These are phyloP conservation scores for Synanthedon tipuliformis DNA, from an alignment of 2,888 invertebrate genomes.

Conservation along the genomic window DNA sequence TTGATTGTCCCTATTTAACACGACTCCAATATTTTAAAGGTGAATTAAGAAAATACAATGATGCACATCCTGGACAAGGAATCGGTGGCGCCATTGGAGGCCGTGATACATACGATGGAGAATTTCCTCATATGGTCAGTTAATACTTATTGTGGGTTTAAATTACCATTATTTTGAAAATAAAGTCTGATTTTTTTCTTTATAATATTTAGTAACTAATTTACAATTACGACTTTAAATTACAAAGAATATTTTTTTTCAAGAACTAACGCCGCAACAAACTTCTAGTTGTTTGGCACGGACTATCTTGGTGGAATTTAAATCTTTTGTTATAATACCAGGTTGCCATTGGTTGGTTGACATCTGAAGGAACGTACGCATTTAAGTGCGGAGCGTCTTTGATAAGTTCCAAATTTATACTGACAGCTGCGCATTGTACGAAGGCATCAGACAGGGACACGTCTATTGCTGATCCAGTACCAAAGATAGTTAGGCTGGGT, in stretches of 20 bases:
- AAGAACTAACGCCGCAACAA: too few relatives aligned
- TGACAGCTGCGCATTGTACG: constrained; percentile 78
- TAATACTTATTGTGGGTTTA: not conserved
- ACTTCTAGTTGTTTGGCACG: too few relatives aligned
- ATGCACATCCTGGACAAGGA: too few relatives aligned
- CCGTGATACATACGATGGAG: not conserved
- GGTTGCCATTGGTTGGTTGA: constrained; percentile 45
- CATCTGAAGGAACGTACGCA: constrained; percentile 23
- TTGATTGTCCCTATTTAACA: too few relatives aligned
- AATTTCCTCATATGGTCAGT: not conserved
- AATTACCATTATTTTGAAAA: too few relatives aligned
- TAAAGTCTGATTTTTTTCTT: too few relatives aligned
- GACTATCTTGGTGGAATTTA: not conserved
- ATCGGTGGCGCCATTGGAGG: not conserved
- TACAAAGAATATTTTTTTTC: too few relatives aligned
- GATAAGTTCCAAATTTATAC: constrained; percentile 72
- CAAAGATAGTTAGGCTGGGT: constrained; percentile 37
- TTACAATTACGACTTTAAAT: too few relatives aligned
- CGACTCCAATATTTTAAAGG: too few relatives aligned
- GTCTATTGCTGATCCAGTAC: constrained; percentile 20
- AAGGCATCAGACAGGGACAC: constrained; percentile 21
- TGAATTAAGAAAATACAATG: too few relatives aligned
- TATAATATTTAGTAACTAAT: too few relatives aligned
- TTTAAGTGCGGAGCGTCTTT: constrained; percentile 75
- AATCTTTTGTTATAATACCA: constrained; percentile 9